Percentiles rank a stretch among this genome's conserved stretches.
Evolutionary conservation across 2,113 vertebrate genomes (phyloP).

Genomic region (Caretta caretta): DNA sequence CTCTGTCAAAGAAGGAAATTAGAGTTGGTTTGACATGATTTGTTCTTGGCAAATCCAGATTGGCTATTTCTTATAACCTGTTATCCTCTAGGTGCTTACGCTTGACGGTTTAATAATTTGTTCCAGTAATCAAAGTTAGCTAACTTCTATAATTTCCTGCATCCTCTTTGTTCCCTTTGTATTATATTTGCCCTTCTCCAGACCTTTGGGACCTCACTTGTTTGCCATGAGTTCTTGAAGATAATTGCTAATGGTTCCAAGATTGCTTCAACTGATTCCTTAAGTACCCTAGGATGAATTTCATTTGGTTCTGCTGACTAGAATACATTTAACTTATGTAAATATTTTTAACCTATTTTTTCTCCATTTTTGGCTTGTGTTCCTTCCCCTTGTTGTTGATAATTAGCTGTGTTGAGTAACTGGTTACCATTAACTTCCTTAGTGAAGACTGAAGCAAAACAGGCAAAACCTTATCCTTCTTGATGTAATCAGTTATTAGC

Average conservation of each 20-base stretch:
- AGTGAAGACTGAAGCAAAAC: too few relatives aligned
- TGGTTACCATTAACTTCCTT: too few relatives aligned
- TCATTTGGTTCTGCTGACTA: too few relatives aligned
- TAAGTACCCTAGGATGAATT: not conserved
- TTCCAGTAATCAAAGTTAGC: not conserved
- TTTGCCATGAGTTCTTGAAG: not conserved
- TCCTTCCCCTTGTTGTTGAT: not conserved
- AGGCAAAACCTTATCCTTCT: too few relatives aligned
- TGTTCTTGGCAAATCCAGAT: not conserved
- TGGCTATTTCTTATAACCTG: too few relatives aligned
- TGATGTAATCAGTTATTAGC: too few relatives aligned
- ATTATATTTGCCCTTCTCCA: not conserved
- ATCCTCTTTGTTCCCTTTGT: not conserved
- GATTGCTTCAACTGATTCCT: not conserved
- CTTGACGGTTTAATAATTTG: not conserved
- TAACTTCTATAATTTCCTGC: not conserved
- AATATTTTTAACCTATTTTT: too few relatives aligned
- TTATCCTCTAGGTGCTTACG: not conserved
- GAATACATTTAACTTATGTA: too few relatives aligned
- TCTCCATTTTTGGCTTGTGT: too few relatives aligned
- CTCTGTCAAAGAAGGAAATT: not conserved
- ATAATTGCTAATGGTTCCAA: not conserved
- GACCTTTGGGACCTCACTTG: not conserved
- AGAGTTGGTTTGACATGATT: not conserved
- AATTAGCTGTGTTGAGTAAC: not conserved